Percentiles rank a stretch among this genome's conserved stretches.
Evolutionary conservation across 2,113 vertebrate genomes (phyloP).

Genomic region (Scophthalmus maximus): DNA sequence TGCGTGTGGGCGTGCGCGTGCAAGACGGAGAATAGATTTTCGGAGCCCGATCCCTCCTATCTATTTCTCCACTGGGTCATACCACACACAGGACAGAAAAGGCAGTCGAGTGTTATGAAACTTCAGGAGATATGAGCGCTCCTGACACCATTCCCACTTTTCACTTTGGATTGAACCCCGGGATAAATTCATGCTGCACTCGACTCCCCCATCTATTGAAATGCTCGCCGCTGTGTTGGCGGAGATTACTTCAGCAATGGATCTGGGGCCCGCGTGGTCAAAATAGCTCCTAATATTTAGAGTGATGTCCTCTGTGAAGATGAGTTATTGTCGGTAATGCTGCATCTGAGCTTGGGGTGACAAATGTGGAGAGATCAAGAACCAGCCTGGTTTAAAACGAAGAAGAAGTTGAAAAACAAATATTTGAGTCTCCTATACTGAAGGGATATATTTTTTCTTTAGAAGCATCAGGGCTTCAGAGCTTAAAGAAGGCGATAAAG

Average conservation of each 20-base stretch:
- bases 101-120: conserved; percentile 66
- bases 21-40: conserved; percentile 49
- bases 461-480: not conserved
- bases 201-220: conserved; percentile 10
- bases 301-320: not conserved
- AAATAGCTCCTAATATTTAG: no score
- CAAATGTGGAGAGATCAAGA: not conserved
- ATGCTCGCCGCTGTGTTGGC: conserved; percentile 1
- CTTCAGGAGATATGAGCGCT: conserved; percentile 56
- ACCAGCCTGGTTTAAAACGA: not conserved
- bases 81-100: conserved; percentile 62
- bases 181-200: conserved; percentile 32
- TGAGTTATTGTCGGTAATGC: not conserved
- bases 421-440: not conserved
- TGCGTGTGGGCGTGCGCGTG: conserved; percentile 21
- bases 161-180: conserved; percentile 44
- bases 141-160: conserved; percentile 48
- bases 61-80: conserved; percentile 63
- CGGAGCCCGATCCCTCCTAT: conserved; percentile 63
- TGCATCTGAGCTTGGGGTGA: not conserved
- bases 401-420: conserved; percentile 6
- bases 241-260: conserved; percentile 4
- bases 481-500: not conserved
- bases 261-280: not conserved
- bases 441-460: not conserved